Conservation (phyloP, 2,113 vertebrate species). For the Empidonax alnorum region DNA sequence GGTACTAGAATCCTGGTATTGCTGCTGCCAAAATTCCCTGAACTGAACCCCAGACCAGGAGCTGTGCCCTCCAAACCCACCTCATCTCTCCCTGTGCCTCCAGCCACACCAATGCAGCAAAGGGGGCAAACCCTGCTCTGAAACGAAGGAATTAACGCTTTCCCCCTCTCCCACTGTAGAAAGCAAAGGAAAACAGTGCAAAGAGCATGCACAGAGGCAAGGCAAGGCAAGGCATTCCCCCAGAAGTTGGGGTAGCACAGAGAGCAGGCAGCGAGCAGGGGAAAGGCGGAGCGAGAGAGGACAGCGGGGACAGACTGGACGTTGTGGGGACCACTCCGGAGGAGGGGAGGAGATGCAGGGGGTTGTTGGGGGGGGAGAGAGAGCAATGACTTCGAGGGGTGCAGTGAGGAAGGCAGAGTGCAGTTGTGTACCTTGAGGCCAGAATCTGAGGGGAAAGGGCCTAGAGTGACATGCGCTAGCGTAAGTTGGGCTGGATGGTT, state of each 20-base stretch:
- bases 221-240: not conserved
- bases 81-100: not conserved
- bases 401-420: conserved; percentile 26
- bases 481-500: conserved; percentile 92
- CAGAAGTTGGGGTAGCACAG: not conserved
- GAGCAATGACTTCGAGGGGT: not conserved
- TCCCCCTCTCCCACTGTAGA: not conserved
- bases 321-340: not conserved
- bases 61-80: not conserved
- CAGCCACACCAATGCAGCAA: not conserved
- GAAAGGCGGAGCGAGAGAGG: too few species aligned
- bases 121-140: not conserved
- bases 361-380: not conserved
- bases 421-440: conserved; percentile 85
- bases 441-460: conserved; percentile 83
- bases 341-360: not conserved
- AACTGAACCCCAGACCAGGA: not conserved
- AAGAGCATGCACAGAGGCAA: conserved; percentile 32
- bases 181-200: not conserved
- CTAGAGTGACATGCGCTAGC: conserved; percentile 86
- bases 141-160: not conserved
- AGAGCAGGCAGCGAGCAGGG: not conserved
- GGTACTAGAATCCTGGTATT: not conserved
- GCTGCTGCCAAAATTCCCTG: not conserved
- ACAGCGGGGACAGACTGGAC: not conserved